Evolutionary conservation across 2,113 vertebrate genomes (phyloP).

Genomic region (Chloebia gouldiae): DNA sequence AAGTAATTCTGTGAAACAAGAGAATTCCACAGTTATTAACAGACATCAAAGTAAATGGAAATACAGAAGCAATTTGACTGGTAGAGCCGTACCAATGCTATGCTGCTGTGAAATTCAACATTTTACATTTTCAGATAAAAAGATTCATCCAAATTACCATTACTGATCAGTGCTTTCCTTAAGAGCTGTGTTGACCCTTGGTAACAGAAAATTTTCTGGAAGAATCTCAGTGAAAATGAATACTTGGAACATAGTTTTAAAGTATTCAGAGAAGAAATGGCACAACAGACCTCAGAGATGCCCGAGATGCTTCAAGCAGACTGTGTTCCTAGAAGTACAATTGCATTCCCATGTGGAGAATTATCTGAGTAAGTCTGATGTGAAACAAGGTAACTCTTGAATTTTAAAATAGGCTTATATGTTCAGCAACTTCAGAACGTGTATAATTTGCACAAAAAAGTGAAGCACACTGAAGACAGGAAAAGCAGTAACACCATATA

Average conservation of each 20-base stretch:
- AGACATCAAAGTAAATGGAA: neutral
- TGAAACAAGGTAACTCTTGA: neutral
- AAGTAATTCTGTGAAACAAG: slow-evolving; percentile 90
- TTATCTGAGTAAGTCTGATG: neutral
- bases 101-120: neutral
- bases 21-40: neutral
- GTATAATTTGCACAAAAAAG: neutral
- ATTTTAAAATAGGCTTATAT: neutral
- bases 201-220: neutral
- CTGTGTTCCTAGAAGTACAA: neutral
- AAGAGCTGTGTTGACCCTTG: neutral
- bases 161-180: neutral
- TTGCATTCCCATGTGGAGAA: neutral
- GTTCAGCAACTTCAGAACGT: neutral
- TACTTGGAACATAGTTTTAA: neutral
- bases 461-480: neutral
- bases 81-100: neutral
- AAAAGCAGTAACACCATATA: neutral
- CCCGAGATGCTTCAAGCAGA: neutral
- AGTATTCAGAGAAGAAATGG: neutral
- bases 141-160: neutral
- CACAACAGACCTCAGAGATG: neutral
- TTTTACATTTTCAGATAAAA: neutral
- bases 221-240: neutral
- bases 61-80: neutral